A percentile compares a stretch with the other conserved stretches of the same genome.
phyloP scores from a whole-genome alignment of 2,888 invertebrate genomes.

The Thymelicus lineola region DNA sequence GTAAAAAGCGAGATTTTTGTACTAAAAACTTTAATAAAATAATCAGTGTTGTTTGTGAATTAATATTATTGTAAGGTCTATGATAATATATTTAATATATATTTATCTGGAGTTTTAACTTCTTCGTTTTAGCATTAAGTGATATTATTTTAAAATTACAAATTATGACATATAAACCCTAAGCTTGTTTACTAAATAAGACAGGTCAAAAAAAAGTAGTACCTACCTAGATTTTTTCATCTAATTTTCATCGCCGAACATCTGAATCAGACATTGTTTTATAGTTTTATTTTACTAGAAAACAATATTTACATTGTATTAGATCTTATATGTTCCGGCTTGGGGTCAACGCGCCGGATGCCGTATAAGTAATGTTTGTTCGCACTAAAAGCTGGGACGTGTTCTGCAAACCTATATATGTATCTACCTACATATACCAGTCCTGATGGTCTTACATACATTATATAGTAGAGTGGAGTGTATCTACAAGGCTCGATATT shows the following conservation, averaged over 20 bases:
- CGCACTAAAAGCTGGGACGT: constrained; percentile 73
- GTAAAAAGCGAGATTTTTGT: too few relatives aligned
- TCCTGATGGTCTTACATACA: background rate
- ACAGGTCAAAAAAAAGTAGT: background rate
- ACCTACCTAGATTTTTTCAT: background rate
- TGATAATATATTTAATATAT: too few relatives aligned
- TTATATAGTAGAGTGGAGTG: constrained; percentile 16
- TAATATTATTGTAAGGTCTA: too few relatives aligned
- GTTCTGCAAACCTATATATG: constrained; percentile 41
- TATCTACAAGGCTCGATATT: constrained; percentile 11
- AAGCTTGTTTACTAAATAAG: too few relatives aligned
- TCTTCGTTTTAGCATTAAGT: too few relatives aligned
- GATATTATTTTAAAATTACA: too few relatives aligned
- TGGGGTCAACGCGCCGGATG: constrained; percentile 70
- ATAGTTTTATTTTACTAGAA: constrained; percentile 13
- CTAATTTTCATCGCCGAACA: background rate
- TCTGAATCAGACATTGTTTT: background rate
- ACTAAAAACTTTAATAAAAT: too few relatives aligned
- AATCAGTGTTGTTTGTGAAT: too few relatives aligned
- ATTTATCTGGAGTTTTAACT: too few relatives aligned
- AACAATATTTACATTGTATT: constrained; percentile 56
- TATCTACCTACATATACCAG: background rate
- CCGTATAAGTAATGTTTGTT: constrained; percentile 77
- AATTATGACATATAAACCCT: too few relatives aligned
- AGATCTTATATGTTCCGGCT: constrained; percentile 66